A percentile compares a stretch with the other conserved stretches of the same genome.
Evolutionary conservation across 2,888 invertebrate species (phyloP).

Genomic region (Calliphora vomitoria): DNA sequence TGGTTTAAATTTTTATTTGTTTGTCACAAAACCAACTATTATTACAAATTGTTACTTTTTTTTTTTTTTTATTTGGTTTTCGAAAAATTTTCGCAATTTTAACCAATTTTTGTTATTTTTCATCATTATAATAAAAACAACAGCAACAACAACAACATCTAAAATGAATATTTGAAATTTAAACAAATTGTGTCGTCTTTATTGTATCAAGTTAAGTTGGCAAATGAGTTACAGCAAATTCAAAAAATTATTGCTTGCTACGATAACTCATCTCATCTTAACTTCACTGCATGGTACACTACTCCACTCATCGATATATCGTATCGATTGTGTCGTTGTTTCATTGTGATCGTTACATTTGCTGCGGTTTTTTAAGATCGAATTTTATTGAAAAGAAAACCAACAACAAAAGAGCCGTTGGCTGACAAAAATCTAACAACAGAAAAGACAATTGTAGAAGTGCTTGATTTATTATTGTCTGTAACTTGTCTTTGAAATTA

Average conservation of each 20-base stretch:
- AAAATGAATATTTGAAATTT: constrained; percentile 42
- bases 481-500: constrained; percentile 7
- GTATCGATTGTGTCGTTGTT: not conserved
- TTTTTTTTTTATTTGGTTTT: not conserved
- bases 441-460: constrained; percentile 1
- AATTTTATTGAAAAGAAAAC: constrained; percentile 34
- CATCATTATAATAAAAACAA: constrained; percentile 15
- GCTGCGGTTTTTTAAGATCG: constrained; percentile 29
- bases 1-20: not conserved
- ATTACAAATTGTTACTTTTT: constrained; percentile 45
- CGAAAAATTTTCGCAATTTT: constrained; percentile 49
- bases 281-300: not conserved
- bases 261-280: constrained; percentile 26
- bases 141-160: not conserved
- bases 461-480: constrained; percentile 34
- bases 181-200: constrained; percentile 54
- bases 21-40: constrained; percentile 60
- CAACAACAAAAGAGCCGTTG: not conserved
- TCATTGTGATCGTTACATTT: constrained; percentile 21
- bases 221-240: constrained; percentile 38
- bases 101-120: constrained; percentile 33
- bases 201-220: constrained; percentile 48
- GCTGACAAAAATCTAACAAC: not conserved
- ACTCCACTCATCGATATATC: not conserved
- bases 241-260: constrained; percentile 11